Evolutionary conservation across 2,888 invertebrate genomes (phyloP), one percentile per base, ranked within the genome.

Genomic region (Heliconius hortense): DNA sequence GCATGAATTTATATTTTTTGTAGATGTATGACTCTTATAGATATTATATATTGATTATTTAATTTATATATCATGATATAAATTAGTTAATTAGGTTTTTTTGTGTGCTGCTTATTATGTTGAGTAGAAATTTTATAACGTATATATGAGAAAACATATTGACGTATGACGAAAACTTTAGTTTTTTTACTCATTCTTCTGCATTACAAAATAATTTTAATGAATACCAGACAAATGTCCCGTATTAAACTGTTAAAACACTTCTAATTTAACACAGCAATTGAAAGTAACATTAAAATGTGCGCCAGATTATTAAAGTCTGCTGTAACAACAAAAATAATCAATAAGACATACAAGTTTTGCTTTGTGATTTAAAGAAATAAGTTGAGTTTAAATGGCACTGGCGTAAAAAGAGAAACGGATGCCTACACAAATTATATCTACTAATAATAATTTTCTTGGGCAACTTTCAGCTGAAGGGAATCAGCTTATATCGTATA

Each of bases 401-500:
- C 39, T 70, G 56, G 24, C 60, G 24, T 70, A 35, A 24, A 70
- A 18, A 59, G 24, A 28, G 21, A 62, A 71, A 62, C 43, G 31
- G 59, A 64, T 31, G n/a, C 53, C 21, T 26, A 26, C 31, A 60
- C 24, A 31, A 35, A 35, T 63, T 28, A 39, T 31, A 64, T 75
- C 69, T 53, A 80, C 73, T 78, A 79, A 77, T 73, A n/a, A 72
- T 63, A 76, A 77, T 76, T 81, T 82, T 81, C 81, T 84, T 82
- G 82, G 83, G 82, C 82, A 81, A 83, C 82, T 94, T 94, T 93
- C 93, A 94, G 93, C 91, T 90, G 94, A 94, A 87, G 91, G 89
- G 86, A 93, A 92, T 92, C 93, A 94, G 90, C 89, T 94, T 86
- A 94, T 94, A 81, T 94, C 94, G 87, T 94, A 94, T 91, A 92